phyloP scores from a whole-genome alignment of 2,113 vertebrate species.

The Peromyscus leucopus region DNA sequence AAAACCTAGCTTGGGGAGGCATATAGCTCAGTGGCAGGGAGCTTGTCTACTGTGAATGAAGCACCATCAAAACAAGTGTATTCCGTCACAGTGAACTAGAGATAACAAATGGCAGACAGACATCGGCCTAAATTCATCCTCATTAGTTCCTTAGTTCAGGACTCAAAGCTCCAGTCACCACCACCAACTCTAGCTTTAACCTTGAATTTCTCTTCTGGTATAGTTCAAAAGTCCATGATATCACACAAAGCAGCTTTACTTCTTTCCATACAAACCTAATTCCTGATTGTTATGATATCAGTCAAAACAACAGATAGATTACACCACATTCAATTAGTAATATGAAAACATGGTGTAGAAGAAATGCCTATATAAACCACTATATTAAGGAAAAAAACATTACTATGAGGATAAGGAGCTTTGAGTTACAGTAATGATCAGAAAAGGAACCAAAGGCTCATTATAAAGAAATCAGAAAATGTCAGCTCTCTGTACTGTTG shows the following conservation, averaged over 20 bases:
- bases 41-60: background rate
- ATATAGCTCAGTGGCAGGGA: background rate
- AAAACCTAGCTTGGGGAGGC: background rate
- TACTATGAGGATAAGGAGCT: background rate
- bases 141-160: background rate
- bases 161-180: background rate
- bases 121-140: background rate
- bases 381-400: background rate
- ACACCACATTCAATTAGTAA: background rate
- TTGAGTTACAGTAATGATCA: background rate
- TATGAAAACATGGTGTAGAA: background rate
- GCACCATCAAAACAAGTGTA: background rate
- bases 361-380: conserved; percentile 26
- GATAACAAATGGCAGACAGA: conserved; percentile 38
- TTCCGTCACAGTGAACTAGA: conserved; percentile 31
- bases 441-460: conserved; percentile 43
- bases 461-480: conserved; percentile 11
- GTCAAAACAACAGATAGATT: background rate
- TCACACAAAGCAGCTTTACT: background rate
- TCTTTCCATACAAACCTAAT: background rate
- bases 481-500: background rate
- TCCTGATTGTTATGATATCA: background rate
- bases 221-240: background rate
- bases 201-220: background rate
- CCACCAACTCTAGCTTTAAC: background rate